Evolutionary conservation across 1,140 invertebrate species (phyloP).

Genomic region (Bradysia coprophila): DNA sequence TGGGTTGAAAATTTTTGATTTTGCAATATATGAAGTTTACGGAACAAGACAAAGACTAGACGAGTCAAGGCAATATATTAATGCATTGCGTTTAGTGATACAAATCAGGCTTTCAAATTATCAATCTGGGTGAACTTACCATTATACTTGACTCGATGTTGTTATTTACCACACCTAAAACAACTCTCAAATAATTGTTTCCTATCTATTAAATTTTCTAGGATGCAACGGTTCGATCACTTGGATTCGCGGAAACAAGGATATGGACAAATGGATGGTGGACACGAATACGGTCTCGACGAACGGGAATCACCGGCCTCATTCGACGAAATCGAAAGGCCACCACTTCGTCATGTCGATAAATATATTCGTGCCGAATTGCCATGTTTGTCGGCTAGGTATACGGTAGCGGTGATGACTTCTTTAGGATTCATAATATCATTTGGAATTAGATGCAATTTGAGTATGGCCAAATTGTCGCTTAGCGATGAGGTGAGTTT

Average conservation of each 20-base stretch:
- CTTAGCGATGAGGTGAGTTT: slow-evolving; percentile 30
- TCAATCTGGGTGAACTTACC: not conserved
- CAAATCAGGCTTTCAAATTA: not conserved
- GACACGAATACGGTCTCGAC: slow-evolving; percentile 28
- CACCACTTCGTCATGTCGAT: slow-evolving; percentile 70
- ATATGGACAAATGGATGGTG: slow-evolving; percentile 23
- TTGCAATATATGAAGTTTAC: too few relatives aligned
- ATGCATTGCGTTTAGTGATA: not conserved
- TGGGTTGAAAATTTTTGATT: too few relatives aligned
- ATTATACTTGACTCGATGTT: too few relatives aligned
- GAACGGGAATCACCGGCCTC: slow-evolving; percentile 47
- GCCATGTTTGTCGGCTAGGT: slow-evolving; percentile 71
- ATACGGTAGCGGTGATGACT: slow-evolving; percentile 68
- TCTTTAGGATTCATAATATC: slow-evolving; percentile 84
- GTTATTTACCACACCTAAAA: too few relatives aligned
- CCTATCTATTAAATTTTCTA: not conserved
- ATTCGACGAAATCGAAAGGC: slow-evolving; percentile 47
- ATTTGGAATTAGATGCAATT: slow-evolving; percentile 89
- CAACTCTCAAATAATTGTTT: not conserved
- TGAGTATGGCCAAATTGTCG: slow-evolving; percentile 85
- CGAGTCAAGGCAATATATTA: not conserved
- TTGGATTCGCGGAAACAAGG: slow-evolving; percentile 26
- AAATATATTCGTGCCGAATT: slow-evolving; percentile 74
- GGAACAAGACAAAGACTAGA: too few relatives aligned
- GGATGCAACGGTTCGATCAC: slow-evolving; percentile 26